Evolutionary conservation across 2,113 vertebrate genomes (phyloP).

Genomic region (Dasypus novemcinctus): DNA sequence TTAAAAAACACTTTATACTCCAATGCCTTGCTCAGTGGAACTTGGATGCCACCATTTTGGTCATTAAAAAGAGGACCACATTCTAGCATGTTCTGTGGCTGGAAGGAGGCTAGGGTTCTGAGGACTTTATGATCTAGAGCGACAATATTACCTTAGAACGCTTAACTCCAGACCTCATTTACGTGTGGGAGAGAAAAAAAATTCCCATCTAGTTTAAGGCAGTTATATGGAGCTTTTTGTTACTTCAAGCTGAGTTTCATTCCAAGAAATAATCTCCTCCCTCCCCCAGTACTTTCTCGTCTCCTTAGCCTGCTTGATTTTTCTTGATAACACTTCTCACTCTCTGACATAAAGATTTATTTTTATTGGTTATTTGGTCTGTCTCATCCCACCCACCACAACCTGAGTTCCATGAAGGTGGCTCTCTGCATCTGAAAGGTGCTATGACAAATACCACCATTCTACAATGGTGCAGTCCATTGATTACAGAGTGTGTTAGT

Average conservation of each 20-base stretch:
- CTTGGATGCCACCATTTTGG: not conserved
- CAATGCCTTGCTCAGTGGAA: not conserved
- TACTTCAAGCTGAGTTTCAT: no score
- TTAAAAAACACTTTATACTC: not conserved
- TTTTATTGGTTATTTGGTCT: not conserved
- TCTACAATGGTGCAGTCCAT: fast-evolving
- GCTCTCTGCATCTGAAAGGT: not conserved
- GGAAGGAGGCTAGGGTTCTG: not conserved
- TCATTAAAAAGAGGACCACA: not conserved
- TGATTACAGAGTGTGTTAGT: not conserved
- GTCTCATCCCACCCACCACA: not conserved
- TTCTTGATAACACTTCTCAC: not conserved
- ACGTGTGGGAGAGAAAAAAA: not conserved
- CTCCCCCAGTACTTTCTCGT: not conserved
- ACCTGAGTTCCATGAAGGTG: not conserved
- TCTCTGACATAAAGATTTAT: not conserved
- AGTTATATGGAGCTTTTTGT: not conserved
- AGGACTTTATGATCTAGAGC: not conserved
- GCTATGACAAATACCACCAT: no score
- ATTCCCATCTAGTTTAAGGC: not conserved
- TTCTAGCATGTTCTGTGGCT: fast-evolving
- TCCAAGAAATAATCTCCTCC: not conserved
- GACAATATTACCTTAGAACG: fast-evolving
- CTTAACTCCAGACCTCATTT: not conserved
- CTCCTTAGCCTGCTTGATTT: not conserved